phyloP scores from a whole-genome alignment of 53 echinoderm and acorn worm species.

The Paelopatides confundens region DNA sequence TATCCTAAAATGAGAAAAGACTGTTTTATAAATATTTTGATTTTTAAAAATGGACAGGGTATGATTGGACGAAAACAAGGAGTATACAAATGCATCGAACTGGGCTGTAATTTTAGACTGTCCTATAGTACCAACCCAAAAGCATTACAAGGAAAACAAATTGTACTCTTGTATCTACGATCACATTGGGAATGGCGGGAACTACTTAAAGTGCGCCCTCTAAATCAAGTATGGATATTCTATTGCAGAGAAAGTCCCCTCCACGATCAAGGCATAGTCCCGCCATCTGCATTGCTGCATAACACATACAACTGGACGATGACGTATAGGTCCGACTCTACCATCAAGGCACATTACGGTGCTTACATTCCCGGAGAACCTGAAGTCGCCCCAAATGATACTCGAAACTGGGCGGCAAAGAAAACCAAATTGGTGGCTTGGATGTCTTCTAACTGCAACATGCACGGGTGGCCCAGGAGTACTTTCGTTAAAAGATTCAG shows the following conservation, averaged over 20 bases:
- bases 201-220: constrained; percentile 12
- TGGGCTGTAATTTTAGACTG: background rate
- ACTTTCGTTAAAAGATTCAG: constrained; percentile 60
- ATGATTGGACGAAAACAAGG: constrained; percentile 4
- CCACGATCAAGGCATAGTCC: constrained; percentile 32
- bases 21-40: background rate
- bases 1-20: background rate
- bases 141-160: background rate
- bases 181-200: constrained; percentile 32
- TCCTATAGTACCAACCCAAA: constrained; percentile 3
- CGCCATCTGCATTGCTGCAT: background rate
- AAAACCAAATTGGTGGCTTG: constrained; percentile 70
- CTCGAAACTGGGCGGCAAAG: constrained; percentile 21
- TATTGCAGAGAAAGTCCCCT: constrained; percentile 34
- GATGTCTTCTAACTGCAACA: constrained; percentile 77
- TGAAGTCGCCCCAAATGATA: background rate
- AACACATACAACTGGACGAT: constrained; percentile 48
- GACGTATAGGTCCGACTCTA: constrained; percentile 36
- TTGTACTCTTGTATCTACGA: constrained; percentile 8
- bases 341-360: background rate
- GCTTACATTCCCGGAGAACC: constrained; percentile 4
- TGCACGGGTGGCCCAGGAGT: constrained; percentile 61
- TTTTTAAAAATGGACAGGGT: constrained; percentile 8
- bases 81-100: background rate
- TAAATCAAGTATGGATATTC: constrained; percentile 38